Percentiles rank a stretch among this genome's conserved stretches.
Evolutionary conservation across 1,140 invertebrate species (phyloP).

Genomic region (Trigoniulus corallinus): DNA sequence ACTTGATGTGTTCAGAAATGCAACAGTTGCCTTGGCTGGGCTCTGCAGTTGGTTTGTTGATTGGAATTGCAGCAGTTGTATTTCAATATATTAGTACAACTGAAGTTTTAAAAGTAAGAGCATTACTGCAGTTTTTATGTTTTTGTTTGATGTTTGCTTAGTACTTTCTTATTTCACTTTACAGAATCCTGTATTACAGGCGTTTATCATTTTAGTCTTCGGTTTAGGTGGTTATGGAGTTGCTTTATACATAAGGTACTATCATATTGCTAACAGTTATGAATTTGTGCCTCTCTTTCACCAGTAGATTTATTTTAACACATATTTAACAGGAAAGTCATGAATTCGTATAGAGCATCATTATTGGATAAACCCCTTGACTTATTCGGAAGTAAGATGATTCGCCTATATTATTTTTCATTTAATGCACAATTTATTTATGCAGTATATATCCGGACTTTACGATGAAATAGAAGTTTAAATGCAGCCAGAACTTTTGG

Average conservation of each 20-base stretch:
- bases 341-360: neutral
- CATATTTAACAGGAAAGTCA: neutral
- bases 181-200: neutral
- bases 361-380: neutral
- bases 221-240: neutral
- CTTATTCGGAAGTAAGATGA: too few species aligned
- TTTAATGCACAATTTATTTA: too few species aligned
- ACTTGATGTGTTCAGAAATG: neutral
- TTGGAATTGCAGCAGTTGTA: constrained; percentile 50
- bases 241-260: neutral
- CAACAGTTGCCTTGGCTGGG: constrained; percentile 55
- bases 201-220: neutral
- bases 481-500: too few species aligned
- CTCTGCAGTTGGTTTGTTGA: constrained; percentile 48
- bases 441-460: too few species aligned
- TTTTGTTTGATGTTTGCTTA: neutral
- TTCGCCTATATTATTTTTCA: too few species aligned
- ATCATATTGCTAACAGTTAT: neutral
- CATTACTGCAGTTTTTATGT: neutral
- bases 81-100: neutral
- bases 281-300: neutral
- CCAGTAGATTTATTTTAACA: neutral
- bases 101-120: neutral
- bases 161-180: neutral
- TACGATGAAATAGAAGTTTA: too few species aligned